A percentile compares a stretch with the other conserved stretches of the same genome.
Evolutionary conservation across 2,888 invertebrate genomes (phyloP).

Genomic region (Drosophila anceps): DNA sequence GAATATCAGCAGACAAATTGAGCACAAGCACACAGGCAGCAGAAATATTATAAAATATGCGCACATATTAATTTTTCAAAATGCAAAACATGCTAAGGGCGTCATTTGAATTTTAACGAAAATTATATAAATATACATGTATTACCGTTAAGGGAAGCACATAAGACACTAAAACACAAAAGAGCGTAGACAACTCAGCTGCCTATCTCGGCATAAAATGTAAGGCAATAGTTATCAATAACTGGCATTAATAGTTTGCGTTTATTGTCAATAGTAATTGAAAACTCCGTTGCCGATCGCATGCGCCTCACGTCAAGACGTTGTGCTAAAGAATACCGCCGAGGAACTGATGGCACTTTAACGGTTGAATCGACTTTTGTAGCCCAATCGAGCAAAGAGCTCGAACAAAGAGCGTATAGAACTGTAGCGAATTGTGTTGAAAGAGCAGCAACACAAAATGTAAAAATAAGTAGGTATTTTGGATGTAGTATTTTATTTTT

Average conservation of each 20-base stretch:
- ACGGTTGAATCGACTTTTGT: constrained; percentile 60
- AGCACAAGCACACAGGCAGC: not conserved
- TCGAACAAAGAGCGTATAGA: constrained; percentile 27
- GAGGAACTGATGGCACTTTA: constrained; percentile 64
- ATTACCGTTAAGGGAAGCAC: constrained; percentile 38
- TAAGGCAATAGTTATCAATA: constrained; percentile 50
- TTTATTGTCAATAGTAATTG: not conserved
- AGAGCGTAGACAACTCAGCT: constrained; percentile 46
- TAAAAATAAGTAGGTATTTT: constrained; percentile 48
- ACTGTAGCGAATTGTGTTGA: not conserved
- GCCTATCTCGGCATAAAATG: constrained; percentile 44
- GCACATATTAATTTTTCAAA: constrained; percentile 19
- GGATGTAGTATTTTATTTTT: constrained; percentile 62
- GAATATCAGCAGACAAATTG: constrained; percentile 18
- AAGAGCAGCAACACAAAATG: constrained; percentile 35
- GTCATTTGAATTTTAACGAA: not conserved
- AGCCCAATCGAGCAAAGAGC: constrained; percentile 50
- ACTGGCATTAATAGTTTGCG: constrained; percentile 61
- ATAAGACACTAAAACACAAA: constrained; percentile 14
- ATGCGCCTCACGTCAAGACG: constrained; percentile 47
- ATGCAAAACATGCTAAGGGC: constrained; percentile 4
- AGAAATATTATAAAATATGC: constrained; percentile 13
- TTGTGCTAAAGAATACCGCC: constrained; percentile 60
- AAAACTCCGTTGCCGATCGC: constrained; percentile 55
- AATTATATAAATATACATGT: not conserved